A percentile compares a stretch with the other conserved stretches of the same genome.
phyloP scores from a whole-genome alignment of 2,113 vertebrate genomes.

The Rana temporaria region DNA sequence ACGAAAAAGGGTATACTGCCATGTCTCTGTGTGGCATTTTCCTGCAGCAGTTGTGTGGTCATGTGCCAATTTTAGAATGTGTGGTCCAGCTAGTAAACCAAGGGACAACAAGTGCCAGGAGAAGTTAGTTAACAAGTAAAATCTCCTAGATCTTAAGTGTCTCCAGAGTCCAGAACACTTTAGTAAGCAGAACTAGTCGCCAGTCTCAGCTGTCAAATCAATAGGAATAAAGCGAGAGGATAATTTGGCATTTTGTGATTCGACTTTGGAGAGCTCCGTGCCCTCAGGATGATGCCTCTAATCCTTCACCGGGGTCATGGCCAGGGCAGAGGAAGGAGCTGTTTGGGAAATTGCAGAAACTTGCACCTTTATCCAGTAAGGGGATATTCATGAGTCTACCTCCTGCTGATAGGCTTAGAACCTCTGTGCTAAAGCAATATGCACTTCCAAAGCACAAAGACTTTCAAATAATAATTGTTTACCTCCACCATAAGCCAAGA shows the following conservation, averaged over 20 bases:
- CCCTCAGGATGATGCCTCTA: conserved; percentile 49
- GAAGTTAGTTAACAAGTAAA: conserved; percentile 4
- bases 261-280: conserved; percentile 33
- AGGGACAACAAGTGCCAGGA: background rate
- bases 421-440: background rate
- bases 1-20: background rate
- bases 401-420: conserved; percentile 27
- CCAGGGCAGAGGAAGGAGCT: conserved; percentile 47
- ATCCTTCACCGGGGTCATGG: conserved; percentile 38
- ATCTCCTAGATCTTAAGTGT: conserved; percentile 7
- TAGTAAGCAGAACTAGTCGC: conserved; percentile 21
- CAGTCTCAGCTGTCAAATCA: conserved; percentile 22
- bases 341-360: conserved; percentile 18
- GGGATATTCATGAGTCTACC: conserved; percentile 29
- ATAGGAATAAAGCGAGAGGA: conserved; percentile 22
- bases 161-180: background rate
- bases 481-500: background rate
- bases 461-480: background rate
- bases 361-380: conserved; percentile 18
- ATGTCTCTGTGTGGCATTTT: background rate
- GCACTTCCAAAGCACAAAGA: background rate
- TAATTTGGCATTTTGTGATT: conserved; percentile 34
- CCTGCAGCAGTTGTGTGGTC: no score
- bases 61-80: background rate
- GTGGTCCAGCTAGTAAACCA: background rate